These are phyloP conservation scores for Eilema caniola DNA, from an alignment of 2,888 invertebrate genomes.

Conservation along the genomic window DNA sequence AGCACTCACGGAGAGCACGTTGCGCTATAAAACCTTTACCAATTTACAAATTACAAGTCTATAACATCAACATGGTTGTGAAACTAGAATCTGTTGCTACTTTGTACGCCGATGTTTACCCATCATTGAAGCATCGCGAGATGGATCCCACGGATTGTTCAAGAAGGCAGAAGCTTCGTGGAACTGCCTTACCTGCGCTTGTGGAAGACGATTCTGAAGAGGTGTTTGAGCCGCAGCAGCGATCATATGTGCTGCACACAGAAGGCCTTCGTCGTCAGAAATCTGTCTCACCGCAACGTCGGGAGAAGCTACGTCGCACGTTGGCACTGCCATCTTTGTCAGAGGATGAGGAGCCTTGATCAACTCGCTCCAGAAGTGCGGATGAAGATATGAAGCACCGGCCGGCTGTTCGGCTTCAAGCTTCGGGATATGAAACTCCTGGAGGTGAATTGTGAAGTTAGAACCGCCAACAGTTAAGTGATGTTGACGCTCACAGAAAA, in stretches of 20 bases:
- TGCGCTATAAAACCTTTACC: slow-evolving; percentile 46
- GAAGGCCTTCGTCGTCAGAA: slow-evolving; percentile 78
- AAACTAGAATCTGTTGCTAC: slow-evolving; percentile 74
- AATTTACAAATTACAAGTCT: slow-evolving; percentile 29
- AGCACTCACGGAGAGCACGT: slow-evolving; percentile 64
- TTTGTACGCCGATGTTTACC: slow-evolving; percentile 72
- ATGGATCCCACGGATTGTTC: slow-evolving; percentile 69
- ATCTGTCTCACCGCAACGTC: slow-evolving; percentile 76
- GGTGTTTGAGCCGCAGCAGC: slow-evolving; percentile 66
- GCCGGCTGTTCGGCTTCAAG: slow-evolving; percentile 60
- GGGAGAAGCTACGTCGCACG: slow-evolving; percentile 74
- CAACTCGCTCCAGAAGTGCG: slow-evolving; percentile 48
- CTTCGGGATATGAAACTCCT: slow-evolving; percentile 48
- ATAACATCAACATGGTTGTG: slow-evolving; percentile 69
- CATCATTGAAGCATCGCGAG: slow-evolving; percentile 67
- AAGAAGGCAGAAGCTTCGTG: slow-evolving; percentile 66
- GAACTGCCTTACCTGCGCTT: slow-evolving; percentile 68
- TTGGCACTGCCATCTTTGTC: slow-evolving; percentile 80
- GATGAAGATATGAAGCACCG: slow-evolving; percentile 74
- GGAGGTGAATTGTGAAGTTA: slow-evolving; percentile 55
- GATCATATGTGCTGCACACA: slow-evolving; percentile 68
- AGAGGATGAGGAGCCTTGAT: slow-evolving; percentile 84
- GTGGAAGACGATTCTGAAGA: slow-evolving; percentile 75
- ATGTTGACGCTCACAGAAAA: slow-evolving; percentile 36
- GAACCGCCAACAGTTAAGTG: slow-evolving; percentile 54